phyloP scores from a whole-genome alignment of 1,140 invertebrate species.

The Achatina immaculata region DNA sequence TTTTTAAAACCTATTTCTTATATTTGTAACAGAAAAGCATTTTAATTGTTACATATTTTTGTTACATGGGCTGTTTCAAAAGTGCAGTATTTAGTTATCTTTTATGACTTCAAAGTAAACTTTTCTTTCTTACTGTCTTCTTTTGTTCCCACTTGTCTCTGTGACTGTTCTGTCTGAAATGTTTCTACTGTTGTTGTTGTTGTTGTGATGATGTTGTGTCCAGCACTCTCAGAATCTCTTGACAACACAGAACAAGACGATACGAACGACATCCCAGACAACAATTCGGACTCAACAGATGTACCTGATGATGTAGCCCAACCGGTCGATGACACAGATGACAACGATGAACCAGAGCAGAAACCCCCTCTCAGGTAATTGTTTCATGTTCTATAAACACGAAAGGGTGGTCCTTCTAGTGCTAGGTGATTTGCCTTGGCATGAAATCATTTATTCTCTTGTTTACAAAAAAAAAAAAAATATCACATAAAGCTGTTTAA shows the following conservation, averaged over 20 bases:
- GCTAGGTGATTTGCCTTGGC: too few relatives aligned
- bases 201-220: not conserved
- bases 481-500: too few relatives aligned
- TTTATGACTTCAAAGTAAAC: slow-evolving; percentile 11
- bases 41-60: too few relatives aligned
- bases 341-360: slow-evolving; percentile 56
- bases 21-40: too few relatives aligned
- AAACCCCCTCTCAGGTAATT: slow-evolving; percentile 69
- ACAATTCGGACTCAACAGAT: slow-evolving; percentile 13
- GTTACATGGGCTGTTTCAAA: not conserved
- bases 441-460: too few relatives aligned
- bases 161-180: not conserved
- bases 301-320: slow-evolving; percentile 26
- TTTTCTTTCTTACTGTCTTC: not conserved
- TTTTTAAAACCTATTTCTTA: too few relatives aligned
- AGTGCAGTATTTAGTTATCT: not conserved
- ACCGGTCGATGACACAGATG: slow-evolving; percentile 46
- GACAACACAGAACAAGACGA: slow-evolving; percentile 27
- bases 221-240: slow-evolving; percentile 30
- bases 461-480: too few relatives aligned
- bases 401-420: too few relatives aligned
- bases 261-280: slow-evolving; percentile 1
- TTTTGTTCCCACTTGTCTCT: not conserved
- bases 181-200: not conserved
- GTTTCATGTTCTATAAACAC: not conserved